Percentiles rank a stretch among this genome's conserved stretches.
Conservation (phyloP, 2,113 vertebrate species). For the Excalfactoria chinensis region DNA sequence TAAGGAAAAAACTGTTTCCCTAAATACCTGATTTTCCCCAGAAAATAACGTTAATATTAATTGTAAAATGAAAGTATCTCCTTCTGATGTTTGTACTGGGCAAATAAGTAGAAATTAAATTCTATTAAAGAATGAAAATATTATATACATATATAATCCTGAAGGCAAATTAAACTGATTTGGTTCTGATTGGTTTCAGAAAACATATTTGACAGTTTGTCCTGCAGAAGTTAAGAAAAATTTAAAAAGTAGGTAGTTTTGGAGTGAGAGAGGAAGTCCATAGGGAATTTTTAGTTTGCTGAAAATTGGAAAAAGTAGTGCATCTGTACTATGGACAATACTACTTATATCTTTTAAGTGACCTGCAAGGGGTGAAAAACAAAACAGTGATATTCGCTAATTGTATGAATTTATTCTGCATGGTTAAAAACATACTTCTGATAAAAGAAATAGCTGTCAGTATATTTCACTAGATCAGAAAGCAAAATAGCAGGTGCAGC, state of each 20-base stretch:
- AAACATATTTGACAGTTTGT: neutral
- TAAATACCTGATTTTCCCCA: neutral
- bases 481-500: neutral
- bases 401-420: neutral
- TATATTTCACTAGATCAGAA: neutral
- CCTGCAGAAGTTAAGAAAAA: neutral
- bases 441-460: neutral
- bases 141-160: neutral
- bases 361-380: neutral
- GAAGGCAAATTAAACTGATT: neutral
- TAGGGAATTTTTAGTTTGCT: neutral
- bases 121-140: neutral
- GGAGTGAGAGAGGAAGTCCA: neutral
- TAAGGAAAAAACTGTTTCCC: neutral
- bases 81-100: neutral
- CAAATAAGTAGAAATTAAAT: neutral
- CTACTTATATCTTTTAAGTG: neutral
- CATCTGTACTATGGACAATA: neutral
- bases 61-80: neutral
- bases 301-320: neutral
- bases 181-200: neutral
- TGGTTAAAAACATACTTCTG: neutral
- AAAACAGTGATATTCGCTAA: neutral
- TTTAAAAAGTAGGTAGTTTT: neutral
- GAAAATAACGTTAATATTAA: neutral